Conservation (phyloP, 2,797 vertebrate genomes). For the Eupleurogrammus muticus region DNA sequence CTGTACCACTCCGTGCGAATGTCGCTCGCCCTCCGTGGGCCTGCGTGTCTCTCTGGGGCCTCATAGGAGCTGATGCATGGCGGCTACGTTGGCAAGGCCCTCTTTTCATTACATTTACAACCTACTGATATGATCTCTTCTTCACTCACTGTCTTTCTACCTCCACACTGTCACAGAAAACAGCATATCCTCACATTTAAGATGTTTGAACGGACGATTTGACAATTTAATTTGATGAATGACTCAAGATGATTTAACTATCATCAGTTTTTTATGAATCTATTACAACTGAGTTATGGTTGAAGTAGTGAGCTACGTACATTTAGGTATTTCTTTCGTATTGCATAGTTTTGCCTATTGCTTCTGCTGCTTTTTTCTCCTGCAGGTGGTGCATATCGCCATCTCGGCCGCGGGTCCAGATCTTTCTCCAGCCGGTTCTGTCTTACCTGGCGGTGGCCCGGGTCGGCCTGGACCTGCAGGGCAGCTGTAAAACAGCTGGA, state of each 20-base stretch:
- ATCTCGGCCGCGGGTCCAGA: background rate
- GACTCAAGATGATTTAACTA: background rate
- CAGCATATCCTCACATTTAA: no score
- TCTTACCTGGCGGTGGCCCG: background rate
- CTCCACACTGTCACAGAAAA: slow-evolving; percentile 3
- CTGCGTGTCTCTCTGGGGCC: slow-evolving; percentile 48
- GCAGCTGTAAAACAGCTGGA: background rate
- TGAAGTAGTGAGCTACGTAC: no score
- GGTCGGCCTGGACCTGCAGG: background rate
- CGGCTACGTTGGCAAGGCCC: slow-evolving; percentile 53
- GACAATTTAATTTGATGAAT: background rate
- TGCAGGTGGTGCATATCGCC: background rate
- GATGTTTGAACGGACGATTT: no score
- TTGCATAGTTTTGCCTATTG: background rate
- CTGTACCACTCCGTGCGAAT: slow-evolving; percentile 21
- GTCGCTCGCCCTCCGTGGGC: slow-evolving; percentile 32
- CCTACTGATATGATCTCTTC: slow-evolving; percentile 50
- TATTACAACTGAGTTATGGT: background rate
- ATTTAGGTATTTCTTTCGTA: background rate
- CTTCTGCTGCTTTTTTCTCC: background rate
- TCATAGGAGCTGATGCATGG: slow-evolving; percentile 64
- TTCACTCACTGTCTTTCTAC: slow-evolving; percentile 31
- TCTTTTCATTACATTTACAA: slow-evolving; percentile 60
- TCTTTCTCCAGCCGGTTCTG: background rate
- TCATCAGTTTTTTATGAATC: no score